Evolutionary conservation across 1,140 invertebrate species (phyloP).

Genomic region (Belonocnema kinseyi): DNA sequence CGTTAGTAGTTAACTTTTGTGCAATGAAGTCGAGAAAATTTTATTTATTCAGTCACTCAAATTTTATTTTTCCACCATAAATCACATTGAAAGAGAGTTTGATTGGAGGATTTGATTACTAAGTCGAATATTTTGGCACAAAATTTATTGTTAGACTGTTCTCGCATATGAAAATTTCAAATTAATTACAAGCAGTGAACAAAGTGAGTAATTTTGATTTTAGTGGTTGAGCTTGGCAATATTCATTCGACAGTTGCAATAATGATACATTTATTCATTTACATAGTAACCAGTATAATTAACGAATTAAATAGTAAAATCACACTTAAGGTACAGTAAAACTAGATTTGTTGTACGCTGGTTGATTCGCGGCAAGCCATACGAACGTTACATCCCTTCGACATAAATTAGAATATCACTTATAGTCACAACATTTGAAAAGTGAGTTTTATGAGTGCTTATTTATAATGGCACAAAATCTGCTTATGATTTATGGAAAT

Average conservation of each 20-base stretch:
- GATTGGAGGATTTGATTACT: slow-evolving; percentile 36
- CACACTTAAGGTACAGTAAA: slow-evolving; percentile 48
- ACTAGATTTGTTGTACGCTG: slow-evolving; percentile 46
- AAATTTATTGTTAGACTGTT: slow-evolving; percentile 60
- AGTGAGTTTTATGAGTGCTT: slow-evolving; percentile 22
- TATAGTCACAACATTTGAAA: not conserved
- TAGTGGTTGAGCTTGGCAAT: slow-evolving; percentile 32
- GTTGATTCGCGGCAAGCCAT: slow-evolving; percentile 29
- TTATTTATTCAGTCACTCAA: not conserved
- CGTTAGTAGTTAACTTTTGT: too few relatives aligned
- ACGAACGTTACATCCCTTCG: slow-evolving; percentile 30
- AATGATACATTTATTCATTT: slow-evolving; percentile 32
- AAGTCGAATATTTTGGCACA: slow-evolving; percentile 57
- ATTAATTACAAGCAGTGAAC: not conserved
- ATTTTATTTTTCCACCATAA: not conserved
- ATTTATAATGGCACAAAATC: slow-evolving; percentile 39
- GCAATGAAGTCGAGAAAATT: too few relatives aligned
- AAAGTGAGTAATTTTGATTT: not conserved
- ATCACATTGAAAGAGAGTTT: not conserved
- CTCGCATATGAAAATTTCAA: not conserved
- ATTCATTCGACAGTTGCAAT: slow-evolving; percentile 21
- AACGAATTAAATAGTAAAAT: slow-evolving; percentile 37
- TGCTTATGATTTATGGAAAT: slow-evolving; percentile 41
- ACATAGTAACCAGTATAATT: slow-evolving; percentile 33
- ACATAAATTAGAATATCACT: slow-evolving; percentile 24